Percentiles rank a stretch among this genome's conserved stretches.
These are phyloP conservation scores for Trachelus tabidus DNA, from an alignment of 2,888 invertebrate genomes.

Conservation along the genomic window DNA sequence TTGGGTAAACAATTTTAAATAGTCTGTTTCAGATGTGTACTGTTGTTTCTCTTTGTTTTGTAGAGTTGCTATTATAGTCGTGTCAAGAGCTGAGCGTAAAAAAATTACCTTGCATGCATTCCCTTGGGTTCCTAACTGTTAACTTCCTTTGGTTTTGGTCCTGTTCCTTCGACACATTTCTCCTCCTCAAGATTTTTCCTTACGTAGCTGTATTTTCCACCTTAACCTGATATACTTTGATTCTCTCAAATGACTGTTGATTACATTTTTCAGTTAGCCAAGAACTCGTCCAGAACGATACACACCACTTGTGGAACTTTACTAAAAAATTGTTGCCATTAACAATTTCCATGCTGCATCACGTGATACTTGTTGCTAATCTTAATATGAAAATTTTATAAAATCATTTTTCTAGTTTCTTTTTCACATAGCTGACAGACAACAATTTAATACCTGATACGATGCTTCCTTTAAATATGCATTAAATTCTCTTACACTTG, in stretches of 20 bases:
- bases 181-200: conserved; percentile 26
- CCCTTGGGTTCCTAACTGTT: conserved; percentile 53
- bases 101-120: conserved; percentile 53
- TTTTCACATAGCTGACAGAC: neutral
- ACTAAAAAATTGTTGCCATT: neutral
- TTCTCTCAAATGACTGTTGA: neutral
- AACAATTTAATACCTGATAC: neutral
- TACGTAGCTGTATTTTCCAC: neutral
- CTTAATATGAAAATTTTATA: neutral
- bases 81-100: conserved; percentile 52
- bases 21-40: neutral
- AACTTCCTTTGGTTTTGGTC: conserved; percentile 47
- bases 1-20: neutral
- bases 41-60: conserved; percentile 5
- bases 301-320: neutral
- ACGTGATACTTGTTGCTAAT: neutral
- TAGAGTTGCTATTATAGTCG: conserved; percentile 5
- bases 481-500: too few species aligned
- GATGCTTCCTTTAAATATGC: neutral
- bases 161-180: conserved; percentile 19
- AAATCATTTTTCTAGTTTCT: too few species aligned
- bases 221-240: neutral
- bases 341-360: neutral
- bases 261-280: neutral
- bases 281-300: neutral